Evolutionary conservation across 2,888 invertebrate genomes (phyloP).

Genomic region (Lordiphosa fenestrarum): DNA sequence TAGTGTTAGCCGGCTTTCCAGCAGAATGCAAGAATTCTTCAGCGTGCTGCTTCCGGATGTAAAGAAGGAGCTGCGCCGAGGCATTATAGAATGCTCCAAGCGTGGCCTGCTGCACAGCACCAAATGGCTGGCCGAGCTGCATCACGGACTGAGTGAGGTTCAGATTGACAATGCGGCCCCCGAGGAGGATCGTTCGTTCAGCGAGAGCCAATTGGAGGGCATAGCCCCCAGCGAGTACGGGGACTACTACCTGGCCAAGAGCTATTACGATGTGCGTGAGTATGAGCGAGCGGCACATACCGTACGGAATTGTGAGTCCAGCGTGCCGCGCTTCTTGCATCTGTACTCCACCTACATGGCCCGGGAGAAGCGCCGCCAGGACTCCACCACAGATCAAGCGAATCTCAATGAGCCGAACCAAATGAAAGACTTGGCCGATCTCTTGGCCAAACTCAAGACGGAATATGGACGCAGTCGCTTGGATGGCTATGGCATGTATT

Average conservation of each 20-base stretch:
- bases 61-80: constrained; percentile 84
- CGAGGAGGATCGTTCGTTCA: constrained; percentile 46
- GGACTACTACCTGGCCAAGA: constrained; percentile 90
- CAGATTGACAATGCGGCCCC: constrained; percentile 75
- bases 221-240: constrained; percentile 82
- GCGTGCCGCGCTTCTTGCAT: constrained; percentile 90
- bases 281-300: constrained; percentile 93
- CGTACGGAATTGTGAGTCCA: constrained; percentile 85
- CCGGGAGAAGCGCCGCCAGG: constrained; percentile 93
- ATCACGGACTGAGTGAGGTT: constrained; percentile 87
- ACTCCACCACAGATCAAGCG: constrained; percentile 87
- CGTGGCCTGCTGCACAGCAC: constrained; percentile 90
- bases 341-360: constrained; percentile 93
- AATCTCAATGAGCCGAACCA: constrained; percentile 79
- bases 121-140: constrained; percentile 94
- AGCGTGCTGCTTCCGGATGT: constrained; percentile 83
- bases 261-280: constrained; percentile 94
- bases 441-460: constrained; percentile 83
- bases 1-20: neutral
- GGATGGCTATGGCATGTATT: constrained; percentile 93
- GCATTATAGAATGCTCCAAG: constrained; percentile 87
- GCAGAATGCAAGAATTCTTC: constrained; percentile 68
- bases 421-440: constrained; percentile 81
- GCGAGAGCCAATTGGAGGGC: constrained; percentile 59
- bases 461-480: constrained; percentile 84